Base-by-base conservation (phyloP, 2,113 vertebrate species). In the Casuarius casuarius region DNA sequence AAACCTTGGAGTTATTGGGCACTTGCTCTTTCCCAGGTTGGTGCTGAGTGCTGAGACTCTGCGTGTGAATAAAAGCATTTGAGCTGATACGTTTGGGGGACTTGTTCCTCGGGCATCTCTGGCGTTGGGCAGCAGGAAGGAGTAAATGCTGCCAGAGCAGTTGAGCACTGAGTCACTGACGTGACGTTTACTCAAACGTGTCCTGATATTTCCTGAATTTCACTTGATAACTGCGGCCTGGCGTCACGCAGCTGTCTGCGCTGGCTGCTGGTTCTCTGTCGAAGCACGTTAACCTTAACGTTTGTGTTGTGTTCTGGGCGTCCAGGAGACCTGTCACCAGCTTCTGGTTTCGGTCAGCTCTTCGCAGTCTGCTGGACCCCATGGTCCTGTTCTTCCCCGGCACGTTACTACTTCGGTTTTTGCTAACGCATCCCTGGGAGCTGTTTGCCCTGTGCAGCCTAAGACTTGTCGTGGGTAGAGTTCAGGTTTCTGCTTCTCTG, bases 1-100 rank as follows among this genome's bases (percentile, higher is more conserved):
- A 95, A 93, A 59, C 83, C 86, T 94, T 95, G 90, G 73, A 66
- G 97, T 94, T 83, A 33, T 94, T 97, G 95, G 91, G 85, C 76
- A 3, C 84, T 81, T 68, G 68, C 44, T 92, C 31, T 44, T 81
- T 89, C 82, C 91, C 3, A 19, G 31, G 31, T 33, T 54, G 65
- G 72, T 90, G 86, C 83, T n/a, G 13, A 72, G 80, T 66, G 4
- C 78, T 33, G 46, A 66, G 67, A 52, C 62, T 65, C 66, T 65
- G 76, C 7, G 28, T 46, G 61, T n/a, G 81, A 67, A 5, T 74
- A 28, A 9, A 23, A 21, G 82, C 20, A 0, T 10, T 65, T 3
- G 46, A 48, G 74, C 33, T 5, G 0, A 3, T 51, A 59, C 0
- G 1, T 67, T 62, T 59, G 10, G 56, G 81, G 73, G 52, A 40